Evolutionary conservation across 2,113 vertebrate species (phyloP).

Genomic region (Neolamprologus hecqui): DNA sequence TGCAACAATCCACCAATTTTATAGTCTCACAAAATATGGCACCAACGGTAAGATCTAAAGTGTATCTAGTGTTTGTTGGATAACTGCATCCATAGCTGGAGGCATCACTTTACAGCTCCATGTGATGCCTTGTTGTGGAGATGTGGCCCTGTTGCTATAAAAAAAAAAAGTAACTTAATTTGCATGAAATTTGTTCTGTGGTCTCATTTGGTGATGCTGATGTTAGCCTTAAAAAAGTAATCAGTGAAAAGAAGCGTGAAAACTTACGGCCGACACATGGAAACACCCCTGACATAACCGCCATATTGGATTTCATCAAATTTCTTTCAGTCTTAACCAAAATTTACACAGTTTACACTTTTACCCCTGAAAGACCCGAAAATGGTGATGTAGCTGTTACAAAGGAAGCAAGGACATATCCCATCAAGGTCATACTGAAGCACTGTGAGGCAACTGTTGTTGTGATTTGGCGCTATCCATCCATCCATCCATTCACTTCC

Average conservation of each 20-base stretch:
- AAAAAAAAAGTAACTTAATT: background rate
- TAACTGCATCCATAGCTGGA: background rate
- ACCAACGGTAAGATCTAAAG: background rate
- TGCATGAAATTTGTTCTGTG: background rate
- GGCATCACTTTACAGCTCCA: background rate
- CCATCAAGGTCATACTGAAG: background rate
- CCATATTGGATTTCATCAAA: background rate
- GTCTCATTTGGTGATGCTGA: background rate
- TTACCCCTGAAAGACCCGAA: fast-evolving
- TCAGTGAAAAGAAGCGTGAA: background rate
- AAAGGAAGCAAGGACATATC: fast-evolving
- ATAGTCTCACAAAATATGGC: background rate
- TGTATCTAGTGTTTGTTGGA: background rate
- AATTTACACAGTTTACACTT: background rate
- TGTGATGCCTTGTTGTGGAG: background rate
- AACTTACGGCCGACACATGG: background rate
- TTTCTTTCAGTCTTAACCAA: background rate
- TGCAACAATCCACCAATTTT: background rate
- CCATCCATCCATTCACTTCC: no score
- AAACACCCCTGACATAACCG: fast-evolving
- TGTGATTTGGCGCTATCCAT: background rate
- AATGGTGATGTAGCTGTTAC: background rate
- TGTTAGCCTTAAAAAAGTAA: background rate
- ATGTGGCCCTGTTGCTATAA: background rate
- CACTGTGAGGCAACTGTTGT: background rate